Evolutionary conservation across 2,113 vertebrate species (phyloP).

Genomic region (Gnathonemus echidnorhynchus): DNA sequence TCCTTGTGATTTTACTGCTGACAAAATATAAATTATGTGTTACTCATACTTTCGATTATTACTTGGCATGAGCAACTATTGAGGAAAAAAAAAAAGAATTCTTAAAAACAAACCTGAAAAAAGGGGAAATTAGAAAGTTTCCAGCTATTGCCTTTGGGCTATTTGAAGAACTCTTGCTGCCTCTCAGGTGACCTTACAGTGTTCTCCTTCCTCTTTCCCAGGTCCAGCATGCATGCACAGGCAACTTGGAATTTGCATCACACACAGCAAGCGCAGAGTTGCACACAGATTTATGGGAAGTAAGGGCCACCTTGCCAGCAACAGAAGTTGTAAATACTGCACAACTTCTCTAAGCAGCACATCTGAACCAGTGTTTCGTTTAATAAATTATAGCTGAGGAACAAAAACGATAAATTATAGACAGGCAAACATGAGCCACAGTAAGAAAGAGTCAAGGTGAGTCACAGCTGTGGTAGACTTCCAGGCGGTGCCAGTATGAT

Average conservation of each 20-base stretch:
- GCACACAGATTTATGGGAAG: background rate
- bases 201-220: background rate
- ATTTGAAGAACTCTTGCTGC: background rate
- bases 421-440: conserved; percentile 20
- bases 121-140: background rate
- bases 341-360: background rate
- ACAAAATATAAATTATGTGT: background rate
- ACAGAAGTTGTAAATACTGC: conserved; percentile 28
- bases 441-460: conserved; percentile 16
- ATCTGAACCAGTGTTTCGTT: conserved; percentile 35
- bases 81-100: background rate
- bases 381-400: conserved; percentile 52
- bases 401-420: conserved; percentile 30
- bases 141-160: too few relatives aligned
- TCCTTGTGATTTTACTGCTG: background rate
- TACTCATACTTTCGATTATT: background rate
- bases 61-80: background rate
- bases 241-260: background rate
- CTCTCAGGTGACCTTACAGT: background rate
- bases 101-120: background rate
- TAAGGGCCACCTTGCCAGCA: background rate
- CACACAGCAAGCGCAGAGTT: background rate
- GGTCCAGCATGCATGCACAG: background rate
- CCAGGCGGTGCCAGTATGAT: conserved; percentile 79
- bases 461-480: conserved; percentile 76